A percentile compares a stretch with the other conserved stretches of the same genome.
These are phyloP conservation scores for Peromyscus attwateri DNA, from an alignment of 2,797 vertebrate species.

Conservation along the genomic window DNA sequence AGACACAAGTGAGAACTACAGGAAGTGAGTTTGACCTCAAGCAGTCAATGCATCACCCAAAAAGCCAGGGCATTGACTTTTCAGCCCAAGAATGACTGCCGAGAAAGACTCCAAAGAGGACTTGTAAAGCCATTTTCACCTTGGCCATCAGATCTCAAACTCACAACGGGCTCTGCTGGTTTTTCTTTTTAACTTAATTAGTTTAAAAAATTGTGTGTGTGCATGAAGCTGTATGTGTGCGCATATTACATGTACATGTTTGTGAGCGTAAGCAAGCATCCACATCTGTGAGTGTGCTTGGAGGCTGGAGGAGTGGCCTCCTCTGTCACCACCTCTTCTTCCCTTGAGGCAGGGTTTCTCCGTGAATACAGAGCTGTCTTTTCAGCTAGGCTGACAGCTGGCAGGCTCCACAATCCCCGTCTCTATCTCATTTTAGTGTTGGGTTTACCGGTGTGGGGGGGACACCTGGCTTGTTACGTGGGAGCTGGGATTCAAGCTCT, in stretches of 20 bases:
- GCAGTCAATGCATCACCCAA: conserved; percentile 41
- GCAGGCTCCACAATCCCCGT: not conserved
- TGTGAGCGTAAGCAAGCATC: not conserved
- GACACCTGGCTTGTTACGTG: not conserved
- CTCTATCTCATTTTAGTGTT: not conserved
- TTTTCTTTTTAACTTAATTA: not conserved
- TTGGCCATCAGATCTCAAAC: not conserved
- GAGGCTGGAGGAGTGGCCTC: too few relatives aligned
- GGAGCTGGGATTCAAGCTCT: not conserved
- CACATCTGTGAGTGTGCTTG: not conserved
- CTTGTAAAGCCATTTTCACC: not conserved
- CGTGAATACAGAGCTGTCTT: not conserved
- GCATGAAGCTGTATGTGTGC: not conserved
- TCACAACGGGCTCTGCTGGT: not conserved
- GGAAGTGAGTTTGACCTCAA: conserved; percentile 61
- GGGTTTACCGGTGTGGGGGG: not conserved
- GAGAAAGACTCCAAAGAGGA: not conserved
- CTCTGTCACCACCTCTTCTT: not conserved
- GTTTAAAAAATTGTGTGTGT: not conserved
- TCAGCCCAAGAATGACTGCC: conserved; percentile 1
- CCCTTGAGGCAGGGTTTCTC: not conserved
- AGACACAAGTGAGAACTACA: conserved; percentile 15
- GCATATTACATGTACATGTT: not conserved
- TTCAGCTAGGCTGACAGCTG: not conserved
- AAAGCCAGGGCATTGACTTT: not conserved